These are phyloP conservation scores for Myotis myotis DNA, from an alignment of 2,797 vertebrate species.

Conservation along the genomic window DNA sequence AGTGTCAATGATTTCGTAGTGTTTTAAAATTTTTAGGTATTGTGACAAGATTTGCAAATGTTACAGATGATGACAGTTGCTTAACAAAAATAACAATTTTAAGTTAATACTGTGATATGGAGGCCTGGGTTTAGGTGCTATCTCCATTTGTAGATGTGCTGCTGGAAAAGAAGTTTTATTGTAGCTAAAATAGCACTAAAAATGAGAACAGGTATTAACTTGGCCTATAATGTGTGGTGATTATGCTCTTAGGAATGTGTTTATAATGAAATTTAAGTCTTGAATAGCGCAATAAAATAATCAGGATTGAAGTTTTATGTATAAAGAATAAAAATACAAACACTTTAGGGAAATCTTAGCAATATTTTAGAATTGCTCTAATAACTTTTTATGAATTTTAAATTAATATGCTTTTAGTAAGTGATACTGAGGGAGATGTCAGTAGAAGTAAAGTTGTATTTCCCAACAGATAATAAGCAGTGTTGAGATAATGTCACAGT, in stretches of 20 bases:
- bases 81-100: constrained; percentile 14
- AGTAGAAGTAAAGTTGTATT: constrained; percentile 38
- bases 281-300: constrained; percentile 51
- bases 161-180: constrained; percentile 3
- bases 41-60: neutral
- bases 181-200: constrained; percentile 38
- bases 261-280: constrained; percentile 61
- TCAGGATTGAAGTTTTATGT: constrained; percentile 41
- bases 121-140: neutral
- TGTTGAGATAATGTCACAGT: constrained; percentile 33
- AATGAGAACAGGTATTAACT: constrained; percentile 37
- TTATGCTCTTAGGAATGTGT: constrained; percentile 43
- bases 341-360: constrained; percentile 56
- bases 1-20: neutral
- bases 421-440: constrained; percentile 4
- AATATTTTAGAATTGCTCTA: constrained; percentile 56
- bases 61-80: neutral
- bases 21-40: constrained; percentile 43
- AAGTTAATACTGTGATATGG: neutral
- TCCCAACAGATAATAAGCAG: constrained; percentile 22
- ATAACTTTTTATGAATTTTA: constrained; percentile 60
- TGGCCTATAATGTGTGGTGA: constrained; percentile 18
- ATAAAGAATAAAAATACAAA: constrained; percentile 52
- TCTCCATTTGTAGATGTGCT: neutral
- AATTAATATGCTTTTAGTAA: constrained; percentile 58